These are phyloP conservation scores for Sycobia sp. DNA, from an alignment of 1,140 invertebrate species.

Conservation along the genomic window DNA sequence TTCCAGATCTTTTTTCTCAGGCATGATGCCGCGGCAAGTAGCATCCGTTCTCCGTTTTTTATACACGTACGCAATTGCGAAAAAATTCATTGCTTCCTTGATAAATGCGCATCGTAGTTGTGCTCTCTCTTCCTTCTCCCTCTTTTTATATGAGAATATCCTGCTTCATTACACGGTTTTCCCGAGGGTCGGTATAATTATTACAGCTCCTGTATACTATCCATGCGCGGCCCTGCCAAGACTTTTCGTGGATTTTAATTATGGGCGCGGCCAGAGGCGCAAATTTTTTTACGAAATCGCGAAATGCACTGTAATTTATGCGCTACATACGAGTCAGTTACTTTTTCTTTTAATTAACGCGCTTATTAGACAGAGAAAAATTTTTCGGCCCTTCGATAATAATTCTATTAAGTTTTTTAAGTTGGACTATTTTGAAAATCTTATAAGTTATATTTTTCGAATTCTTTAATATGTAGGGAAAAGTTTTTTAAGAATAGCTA, in stretches of 20 bases:
- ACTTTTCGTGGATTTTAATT: conserved; percentile 26
- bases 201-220: neutral
- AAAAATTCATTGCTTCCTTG: conserved; percentile 28
- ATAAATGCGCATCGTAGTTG: conserved; percentile 17
- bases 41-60: too few species aligned
- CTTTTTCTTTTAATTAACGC: neutral
- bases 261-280: neutral
- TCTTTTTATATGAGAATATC: conserved; percentile 10
- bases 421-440: too few species aligned
- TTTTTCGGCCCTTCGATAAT: too few species aligned
- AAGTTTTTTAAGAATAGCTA: too few species aligned
- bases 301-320: conserved; percentile 11
- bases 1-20: too few species aligned
- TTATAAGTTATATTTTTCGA: too few species aligned
- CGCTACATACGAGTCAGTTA: too few species aligned
- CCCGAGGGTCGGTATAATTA: conserved; percentile 1
- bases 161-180: conserved; percentile 1
- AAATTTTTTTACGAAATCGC: neutral
- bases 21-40: too few species aligned
- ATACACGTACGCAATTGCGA: conserved; percentile 6
- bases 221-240: neutral
- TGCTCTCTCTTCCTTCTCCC: neutral
- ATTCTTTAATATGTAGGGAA: too few species aligned
- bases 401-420: too few species aligned
- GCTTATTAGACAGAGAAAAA: neutral